Conservation (phyloP, 1,140 invertebrate genomes). For the Gryllus bimaculatus region DNA sequence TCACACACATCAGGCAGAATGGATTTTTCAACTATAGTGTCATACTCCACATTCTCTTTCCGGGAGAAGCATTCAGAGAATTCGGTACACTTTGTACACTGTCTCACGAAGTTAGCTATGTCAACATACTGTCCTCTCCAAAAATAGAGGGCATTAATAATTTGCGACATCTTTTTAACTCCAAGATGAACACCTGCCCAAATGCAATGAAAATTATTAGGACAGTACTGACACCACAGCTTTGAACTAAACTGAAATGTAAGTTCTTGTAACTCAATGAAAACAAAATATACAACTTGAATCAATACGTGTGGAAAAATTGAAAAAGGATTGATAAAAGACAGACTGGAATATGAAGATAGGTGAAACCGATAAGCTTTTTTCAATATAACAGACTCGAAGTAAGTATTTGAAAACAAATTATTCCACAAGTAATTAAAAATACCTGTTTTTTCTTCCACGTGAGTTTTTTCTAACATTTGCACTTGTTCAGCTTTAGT, state of each 20-base stretch:
- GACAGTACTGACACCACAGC: no score
- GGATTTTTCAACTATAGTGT: slow-evolving; percentile 16
- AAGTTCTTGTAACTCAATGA: no score
- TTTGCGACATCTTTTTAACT: slow-evolving; percentile 31
- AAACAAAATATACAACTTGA: no score
- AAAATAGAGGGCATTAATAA: slow-evolving; percentile 27
- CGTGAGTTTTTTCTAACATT: not conserved
- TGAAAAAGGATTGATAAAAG: no score
- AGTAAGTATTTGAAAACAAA: no score
- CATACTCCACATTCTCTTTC: slow-evolving; percentile 13
- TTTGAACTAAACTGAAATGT: no score
- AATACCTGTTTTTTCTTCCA: not conserved
- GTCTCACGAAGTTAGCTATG: slow-evolving; percentile 28
- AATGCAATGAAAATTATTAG: slow-evolving; percentile 12
- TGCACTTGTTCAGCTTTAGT: not conserved
- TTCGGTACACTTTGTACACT: slow-evolving; percentile 29
- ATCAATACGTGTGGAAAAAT: no score
- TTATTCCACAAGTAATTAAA: no score
- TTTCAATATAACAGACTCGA: no score
- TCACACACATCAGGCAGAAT: slow-evolving; percentile 22
- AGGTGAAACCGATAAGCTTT: no score
- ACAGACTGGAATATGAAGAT: no score
- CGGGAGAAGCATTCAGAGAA: slow-evolving; percentile 7
- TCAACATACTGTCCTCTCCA: slow-evolving; percentile 32
- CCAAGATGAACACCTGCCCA: slow-evolving; percentile 31